Conservation (phyloP, 2,113 vertebrate genomes). For the Hemichromis elongatus region DNA sequence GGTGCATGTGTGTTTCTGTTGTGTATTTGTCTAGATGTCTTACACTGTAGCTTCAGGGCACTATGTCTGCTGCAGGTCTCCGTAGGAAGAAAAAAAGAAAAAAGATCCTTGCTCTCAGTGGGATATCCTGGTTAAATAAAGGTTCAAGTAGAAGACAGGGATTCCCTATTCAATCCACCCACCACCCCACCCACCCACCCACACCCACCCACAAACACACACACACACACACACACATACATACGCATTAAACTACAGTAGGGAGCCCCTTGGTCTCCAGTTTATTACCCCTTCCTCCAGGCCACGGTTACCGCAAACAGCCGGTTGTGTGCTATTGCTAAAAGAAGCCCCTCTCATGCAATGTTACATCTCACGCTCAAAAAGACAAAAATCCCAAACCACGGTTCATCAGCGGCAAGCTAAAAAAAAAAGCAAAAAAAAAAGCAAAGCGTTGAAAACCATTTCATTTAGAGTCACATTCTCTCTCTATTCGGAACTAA, state of each 20-base stretch:
- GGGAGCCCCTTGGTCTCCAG: slow-evolving; percentile 53
- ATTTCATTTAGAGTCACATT: slow-evolving; percentile 29
- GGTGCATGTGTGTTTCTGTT: background rate
- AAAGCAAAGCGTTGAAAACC: background rate
- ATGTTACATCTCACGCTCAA: background rate
- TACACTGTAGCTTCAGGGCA: slow-evolving; percentile 59
- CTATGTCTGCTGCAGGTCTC: slow-evolving; percentile 41
- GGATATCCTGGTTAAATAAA: slow-evolving; percentile 67
- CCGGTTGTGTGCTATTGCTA: background rate
- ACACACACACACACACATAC: background rate
- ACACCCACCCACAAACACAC: background rate
- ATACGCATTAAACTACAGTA: slow-evolving; percentile 51
- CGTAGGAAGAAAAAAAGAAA: background rate
- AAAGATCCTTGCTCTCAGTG: slow-evolving; percentile 47
- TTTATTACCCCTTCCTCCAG: slow-evolving; percentile 59
- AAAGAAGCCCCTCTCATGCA: background rate
- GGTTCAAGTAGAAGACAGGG: slow-evolving; percentile 47
- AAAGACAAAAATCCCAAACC: background rate
- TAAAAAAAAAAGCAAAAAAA: background rate
- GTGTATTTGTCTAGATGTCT: slow-evolving; percentile 14
- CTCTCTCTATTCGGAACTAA: slow-evolving; percentile 46
- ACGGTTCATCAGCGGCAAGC: background rate
- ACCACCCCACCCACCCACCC: background rate
- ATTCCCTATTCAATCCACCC: slow-evolving; percentile 18
- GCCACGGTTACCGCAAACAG: slow-evolving; percentile 41